Base-by-base conservation (phyloP, 2,797 vertebrate species). In the Antennarius maculatus region DNA sequence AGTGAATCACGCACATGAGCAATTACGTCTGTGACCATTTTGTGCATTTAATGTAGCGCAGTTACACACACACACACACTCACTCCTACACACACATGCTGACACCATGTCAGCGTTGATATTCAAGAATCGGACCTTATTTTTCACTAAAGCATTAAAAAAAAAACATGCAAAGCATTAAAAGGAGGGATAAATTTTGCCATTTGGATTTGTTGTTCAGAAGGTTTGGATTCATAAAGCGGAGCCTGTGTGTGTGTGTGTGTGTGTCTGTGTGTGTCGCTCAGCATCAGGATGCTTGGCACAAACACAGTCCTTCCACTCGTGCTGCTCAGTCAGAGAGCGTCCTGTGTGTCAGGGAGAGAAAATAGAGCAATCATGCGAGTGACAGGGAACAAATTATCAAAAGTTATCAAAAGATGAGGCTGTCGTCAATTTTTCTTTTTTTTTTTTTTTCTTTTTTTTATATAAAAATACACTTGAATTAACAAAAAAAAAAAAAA, bases 221-320 rank as follows among this genome's bases (percentile, higher is more conserved):
- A 64, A 81, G 82, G 60, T 84, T 75, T 77, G 72, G 69, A 79
- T 81, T 84, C 75, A 88, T 87, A 89, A 88, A 91, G 84, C 81
- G 11, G 68, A 64, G 82, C 67, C 64, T 91, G n/a, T n/a, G n/a
- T 31, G 29, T 3, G 7, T 31, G 29, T 31, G 29, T 31, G 29
- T 39, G 37, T 39, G 84, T 90, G 80, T 86, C 82, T 66, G 82
- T 74, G 49, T 43, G 45, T 29, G 66, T 56, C 71, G 56, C 54
- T 71, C 67, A 10, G 77, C 88, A 89, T 91, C 83, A 87, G 58
- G 78, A 91, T 91, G 87, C 88, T 87, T 74, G 11, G 84, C 89
- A 89, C 85, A 86, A 28, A 56, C 80, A 31, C 66, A 29, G 71
- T 74, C 79, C 69, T 77, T 76, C 72, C 74, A 71, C 83, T 81